Evolutionary conservation across 2,113 vertebrate species (phyloP).

Genomic region (Zingel zingel): DNA sequence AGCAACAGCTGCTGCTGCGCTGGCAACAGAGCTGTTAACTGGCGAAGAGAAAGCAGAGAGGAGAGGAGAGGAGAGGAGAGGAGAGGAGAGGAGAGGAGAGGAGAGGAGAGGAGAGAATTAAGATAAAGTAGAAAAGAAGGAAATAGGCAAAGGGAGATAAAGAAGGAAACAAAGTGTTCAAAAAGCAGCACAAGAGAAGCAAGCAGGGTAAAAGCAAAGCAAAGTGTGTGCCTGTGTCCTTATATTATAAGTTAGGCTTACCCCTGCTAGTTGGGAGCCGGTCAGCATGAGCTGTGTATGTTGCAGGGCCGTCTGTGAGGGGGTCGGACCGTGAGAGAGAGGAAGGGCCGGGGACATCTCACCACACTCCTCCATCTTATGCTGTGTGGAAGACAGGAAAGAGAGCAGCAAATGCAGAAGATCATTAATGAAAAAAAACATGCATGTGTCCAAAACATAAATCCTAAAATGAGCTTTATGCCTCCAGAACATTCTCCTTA

Average conservation of each 20-base stretch:
- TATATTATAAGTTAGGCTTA: slow-evolving; percentile 70
- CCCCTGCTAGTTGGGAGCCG: slow-evolving; percentile 92
- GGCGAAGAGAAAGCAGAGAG: slow-evolving; percentile 26
- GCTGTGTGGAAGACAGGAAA: slow-evolving; percentile 79
- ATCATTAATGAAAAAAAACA: not conserved
- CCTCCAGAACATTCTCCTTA: not conserved
- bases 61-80: not conserved
- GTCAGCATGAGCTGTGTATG: slow-evolving; percentile 94
- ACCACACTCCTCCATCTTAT: slow-evolving; percentile 89
- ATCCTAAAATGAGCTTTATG: not conserved
- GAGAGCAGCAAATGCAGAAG: not conserved
- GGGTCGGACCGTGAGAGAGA: slow-evolving; percentile 84
- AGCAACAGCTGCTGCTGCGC: slow-evolving; percentile 93
- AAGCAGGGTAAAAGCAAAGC: slow-evolving; percentile 60
- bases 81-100: not conserved
- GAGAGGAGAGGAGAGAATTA: not conserved
- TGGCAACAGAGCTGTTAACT: slow-evolving; percentile 92
- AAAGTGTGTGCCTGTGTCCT: not conserved
- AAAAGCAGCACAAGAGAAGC: slow-evolving; percentile 59
- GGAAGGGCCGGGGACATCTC: slow-evolving; percentile 86
- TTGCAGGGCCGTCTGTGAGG: slow-evolving; percentile 89
- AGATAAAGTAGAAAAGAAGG: not conserved
- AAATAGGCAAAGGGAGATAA: slow-evolving; percentile 25
- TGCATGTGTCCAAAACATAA: not conserved
- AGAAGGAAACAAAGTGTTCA: slow-evolving; percentile 52